Evolutionary conservation across 2,888 invertebrate species (phyloP).

Genomic region (Noctua comes): DNA sequence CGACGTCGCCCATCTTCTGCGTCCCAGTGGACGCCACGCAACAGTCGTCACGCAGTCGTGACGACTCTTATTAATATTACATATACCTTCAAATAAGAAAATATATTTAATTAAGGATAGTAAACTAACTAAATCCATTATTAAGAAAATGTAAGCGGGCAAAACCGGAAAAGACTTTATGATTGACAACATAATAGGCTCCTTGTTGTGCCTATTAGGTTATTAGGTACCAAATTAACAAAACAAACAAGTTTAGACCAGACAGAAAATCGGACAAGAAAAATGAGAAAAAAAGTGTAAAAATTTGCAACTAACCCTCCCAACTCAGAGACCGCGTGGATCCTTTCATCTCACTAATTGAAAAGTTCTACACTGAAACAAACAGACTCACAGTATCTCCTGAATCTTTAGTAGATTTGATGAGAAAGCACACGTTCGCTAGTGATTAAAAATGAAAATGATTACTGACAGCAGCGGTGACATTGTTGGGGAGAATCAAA

Average conservation of each 20-base stretch:
- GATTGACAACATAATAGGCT: neutral
- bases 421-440: constrained; percentile 18
- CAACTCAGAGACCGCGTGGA: constrained; percentile 11
- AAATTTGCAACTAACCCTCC: constrained; percentile 32
- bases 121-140: no score
- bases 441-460: constrained; percentile 13
- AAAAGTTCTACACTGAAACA: constrained; percentile 52
- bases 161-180: neutral
- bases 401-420: constrained; percentile 51
- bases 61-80: no score
- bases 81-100: neutral
- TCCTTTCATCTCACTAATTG: constrained; percentile 61
- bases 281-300: constrained; percentile 26
- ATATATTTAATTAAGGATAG: no score
- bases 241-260: constrained; percentile 15
- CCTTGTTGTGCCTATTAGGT: neutral
- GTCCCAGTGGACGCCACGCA: no score
- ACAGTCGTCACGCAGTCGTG: no score
- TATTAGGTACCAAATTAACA: constrained; percentile 3
- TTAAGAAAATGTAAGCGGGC: neutral
- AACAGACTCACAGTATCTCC: constrained; percentile 42
- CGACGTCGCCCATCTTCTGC: no score
- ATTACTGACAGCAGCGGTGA: constrained; percentile 9
- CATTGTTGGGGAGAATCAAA: constrained; percentile 7
- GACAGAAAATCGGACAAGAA: constrained; percentile 15